These are phyloP conservation scores for Tokudaia muenninki DNA, from an alignment of 2,797 vertebrate species.

Conservation along the genomic window DNA sequence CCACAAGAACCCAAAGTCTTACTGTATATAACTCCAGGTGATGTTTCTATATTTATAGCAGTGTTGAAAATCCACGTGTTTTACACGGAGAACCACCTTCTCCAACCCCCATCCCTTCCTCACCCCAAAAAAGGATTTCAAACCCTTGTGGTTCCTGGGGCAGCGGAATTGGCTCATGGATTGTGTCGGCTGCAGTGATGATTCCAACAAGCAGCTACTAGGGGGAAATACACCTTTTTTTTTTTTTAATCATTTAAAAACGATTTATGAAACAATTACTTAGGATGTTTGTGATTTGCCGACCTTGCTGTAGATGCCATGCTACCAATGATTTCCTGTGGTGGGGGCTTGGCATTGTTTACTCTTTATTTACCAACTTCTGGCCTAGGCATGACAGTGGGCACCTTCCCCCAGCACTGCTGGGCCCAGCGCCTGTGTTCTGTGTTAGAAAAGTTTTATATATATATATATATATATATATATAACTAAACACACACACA, in stretches of 20 bases:
- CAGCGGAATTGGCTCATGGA: constrained; percentile 91
- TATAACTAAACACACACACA: constrained; percentile 72
- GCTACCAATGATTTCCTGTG: constrained; percentile 98
- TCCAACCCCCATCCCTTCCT: constrained; percentile 63
- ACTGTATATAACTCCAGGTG: constrained; percentile 87
- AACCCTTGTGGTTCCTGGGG: constrained; percentile 87
- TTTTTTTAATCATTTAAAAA: constrained; percentile 79
- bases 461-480: constrained; percentile 83
- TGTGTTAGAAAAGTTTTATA: constrained; percentile 94
- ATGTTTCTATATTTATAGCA: constrained; percentile 85
- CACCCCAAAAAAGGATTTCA: constrained; percentile 79
- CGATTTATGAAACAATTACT: constrained; percentile 90
- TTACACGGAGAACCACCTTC: constrained; percentile 74
- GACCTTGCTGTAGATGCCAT: constrained; percentile 98
- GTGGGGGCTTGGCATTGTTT: constrained; percentile 98
- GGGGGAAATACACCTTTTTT: constrained; percentile 78
- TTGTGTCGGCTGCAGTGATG: constrained; percentile 95
- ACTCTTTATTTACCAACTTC: constrained; percentile 97
- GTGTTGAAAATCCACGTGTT: constrained; percentile 82
- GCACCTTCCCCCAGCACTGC: constrained; percentile 91
- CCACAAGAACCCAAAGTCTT: constrained; percentile 90
- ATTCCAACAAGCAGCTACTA: constrained; percentile 95
- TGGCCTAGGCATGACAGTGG: constrained; percentile 93
- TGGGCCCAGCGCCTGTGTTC: constrained; percentile 96
- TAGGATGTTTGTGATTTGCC: constrained; percentile 98